These are phyloP conservation scores for Bos taurus DNA, from an alignment of 2,113 vertebrate genomes.

Conservation along the genomic window DNA sequence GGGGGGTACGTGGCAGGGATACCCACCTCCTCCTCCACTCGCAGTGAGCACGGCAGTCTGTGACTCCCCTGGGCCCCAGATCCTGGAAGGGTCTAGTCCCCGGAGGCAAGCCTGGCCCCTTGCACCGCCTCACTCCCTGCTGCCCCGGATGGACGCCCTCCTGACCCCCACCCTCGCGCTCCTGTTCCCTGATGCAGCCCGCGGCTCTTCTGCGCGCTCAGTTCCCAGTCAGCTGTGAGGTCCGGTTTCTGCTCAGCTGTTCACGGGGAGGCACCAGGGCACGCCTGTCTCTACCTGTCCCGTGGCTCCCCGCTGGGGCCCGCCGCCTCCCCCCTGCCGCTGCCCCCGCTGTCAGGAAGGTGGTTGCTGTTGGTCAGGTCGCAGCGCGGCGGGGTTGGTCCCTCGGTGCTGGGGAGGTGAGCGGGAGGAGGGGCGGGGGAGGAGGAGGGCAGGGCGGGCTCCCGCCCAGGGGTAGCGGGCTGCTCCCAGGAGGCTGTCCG, in stretches of 20 bases:
- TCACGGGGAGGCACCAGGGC: conserved; percentile 78
- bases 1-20: neutral
- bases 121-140: neutral
- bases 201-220: conserved; percentile 14
- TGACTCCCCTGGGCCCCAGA: conserved; percentile 10
- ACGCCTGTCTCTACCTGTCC: conserved; percentile 82
- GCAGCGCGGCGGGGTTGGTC: conserved; percentile 79
- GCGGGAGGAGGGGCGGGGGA: neutral
- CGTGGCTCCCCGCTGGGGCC: conserved; percentile 80
- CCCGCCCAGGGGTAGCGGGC: conserved; percentile 66
- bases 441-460: conserved; percentile 61
- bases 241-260: conserved; percentile 80
- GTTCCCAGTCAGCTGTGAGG: conserved; percentile 82
- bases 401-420: conserved; percentile 78
- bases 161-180: neutral
- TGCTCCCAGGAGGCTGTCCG: conserved; percentile 77
- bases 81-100: neutral
- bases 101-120: neutral
- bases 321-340: neutral
- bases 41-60: neutral
- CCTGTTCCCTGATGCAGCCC: neutral
- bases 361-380: conserved; percentile 78
- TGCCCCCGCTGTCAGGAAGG: conserved; percentile 74
- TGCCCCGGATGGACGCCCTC: neutral
- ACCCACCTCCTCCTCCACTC: conserved; percentile 14